phyloP scores from a whole-genome alignment of 1,140 invertebrate species.

The Ectropis grisescens region DNA sequence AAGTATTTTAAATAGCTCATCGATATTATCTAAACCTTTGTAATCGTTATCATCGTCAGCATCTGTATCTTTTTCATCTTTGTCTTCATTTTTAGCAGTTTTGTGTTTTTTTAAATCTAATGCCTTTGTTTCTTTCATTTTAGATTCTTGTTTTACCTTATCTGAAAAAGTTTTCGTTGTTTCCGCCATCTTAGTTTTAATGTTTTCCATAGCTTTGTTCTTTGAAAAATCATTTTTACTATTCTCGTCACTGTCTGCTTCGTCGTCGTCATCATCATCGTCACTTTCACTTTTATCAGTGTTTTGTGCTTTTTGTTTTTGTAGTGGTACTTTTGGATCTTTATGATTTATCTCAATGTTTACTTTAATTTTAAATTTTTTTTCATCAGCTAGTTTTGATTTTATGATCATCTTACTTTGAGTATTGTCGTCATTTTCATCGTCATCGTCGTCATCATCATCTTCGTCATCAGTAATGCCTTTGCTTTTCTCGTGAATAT shows the following conservation, averaged over 20 bases:
- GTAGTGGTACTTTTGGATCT: background rate
- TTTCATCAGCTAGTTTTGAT: too few species aligned
- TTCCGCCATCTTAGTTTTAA: background rate
- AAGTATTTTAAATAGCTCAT: too few species aligned
- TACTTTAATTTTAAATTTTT: too few species aligned
- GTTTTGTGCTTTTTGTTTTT: conserved; percentile 6
- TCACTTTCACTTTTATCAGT: conserved; percentile 3
- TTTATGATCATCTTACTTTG: too few species aligned
- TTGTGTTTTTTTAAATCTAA: background rate
- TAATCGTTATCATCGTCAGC: too few species aligned
- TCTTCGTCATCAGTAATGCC: conserved; percentile 10
- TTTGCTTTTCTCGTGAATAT: conserved; percentile 1
- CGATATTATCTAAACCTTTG: too few species aligned
- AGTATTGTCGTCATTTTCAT: conserved; percentile 8
- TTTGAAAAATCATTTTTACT: conserved; percentile 5
- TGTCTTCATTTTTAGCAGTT: background rate
- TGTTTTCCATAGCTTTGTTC: conserved; percentile 3
- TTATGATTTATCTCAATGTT: conserved; percentile 7
- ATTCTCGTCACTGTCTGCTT: conserved; percentile 9
- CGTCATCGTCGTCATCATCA: conserved; percentile 15
- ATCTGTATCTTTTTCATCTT: conserved; percentile 1
- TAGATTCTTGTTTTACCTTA: too few species aligned
- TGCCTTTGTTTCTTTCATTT: background rate
- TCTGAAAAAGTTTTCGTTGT: too few species aligned
- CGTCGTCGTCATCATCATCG: conserved; percentile 10